Evolutionary conservation across 2,888 invertebrate genomes (phyloP), one percentile per base, ranked within the genome.

Genomic region (Dioctria rufipes): DNA sequence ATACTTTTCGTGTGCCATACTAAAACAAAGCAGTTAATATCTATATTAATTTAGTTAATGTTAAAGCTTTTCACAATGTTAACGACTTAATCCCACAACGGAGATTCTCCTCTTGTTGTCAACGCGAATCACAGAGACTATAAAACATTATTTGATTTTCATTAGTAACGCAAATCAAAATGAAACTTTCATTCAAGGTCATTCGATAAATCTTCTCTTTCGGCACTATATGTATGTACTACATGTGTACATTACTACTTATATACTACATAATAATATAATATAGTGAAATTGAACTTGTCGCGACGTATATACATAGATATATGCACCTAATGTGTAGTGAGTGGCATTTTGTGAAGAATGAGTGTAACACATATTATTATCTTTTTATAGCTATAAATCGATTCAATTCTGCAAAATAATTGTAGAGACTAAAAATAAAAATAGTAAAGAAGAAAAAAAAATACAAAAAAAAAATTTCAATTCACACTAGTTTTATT

Each of bases 181-280:
- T 63, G 46, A 49, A 77, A 77, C 77, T 77, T 77, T 77, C 77
- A 63, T 77, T 77, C 77, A 77, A 77, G 77, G 77, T 77, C 77
- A 77, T 49, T 63, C 77, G 77, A 49, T 77, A 77, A 25, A 77
- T 61, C 63, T 63, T 39, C 61, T 25, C 25, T 25, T 25, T 25
- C 25, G 25, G 25, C 25, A 25, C 0, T n/a, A 25, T 25, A 25
- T 25, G 2, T 25, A 25, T 25, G 25, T 25, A 25, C 25, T 25
- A 25, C 25, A 25, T 25, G 2, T 25, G 25, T 25, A 25, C 25
- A 25, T 25, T 25, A 25, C 25, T 25, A 25, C 25, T 25, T 25
- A 25, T 25, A 25, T 25, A 25, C 25, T 25, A 25, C 25, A 25
- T 25, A 25, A 25, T 25, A 25, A 25, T 25, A 25, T 25, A 25